These are phyloP conservation scores for Rhinoderma darwinii DNA, from an alignment of 2,113 vertebrate species.

Conservation along the genomic window DNA sequence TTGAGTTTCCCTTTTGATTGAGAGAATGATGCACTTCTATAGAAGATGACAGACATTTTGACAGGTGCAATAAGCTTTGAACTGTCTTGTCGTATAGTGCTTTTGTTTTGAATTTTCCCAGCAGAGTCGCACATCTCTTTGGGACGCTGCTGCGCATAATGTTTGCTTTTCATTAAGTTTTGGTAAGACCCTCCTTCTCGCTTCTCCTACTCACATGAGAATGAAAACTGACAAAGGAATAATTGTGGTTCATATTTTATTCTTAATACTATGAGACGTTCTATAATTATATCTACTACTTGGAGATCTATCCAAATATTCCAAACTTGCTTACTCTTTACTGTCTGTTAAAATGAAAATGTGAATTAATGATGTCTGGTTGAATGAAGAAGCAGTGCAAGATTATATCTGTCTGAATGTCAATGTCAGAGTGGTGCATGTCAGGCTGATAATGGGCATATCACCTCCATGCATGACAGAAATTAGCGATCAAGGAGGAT, in stretches of 20 bases:
- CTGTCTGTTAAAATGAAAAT: neutral
- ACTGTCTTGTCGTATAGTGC: conserved; percentile 89
- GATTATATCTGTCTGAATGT: neutral
- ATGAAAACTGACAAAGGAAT: neutral
- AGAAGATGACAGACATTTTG: conserved; percentile 86
- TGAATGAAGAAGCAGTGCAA: neutral
- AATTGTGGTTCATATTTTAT: neutral
- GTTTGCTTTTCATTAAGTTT: conserved; percentile 77
- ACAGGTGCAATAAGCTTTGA: conserved; percentile 96
- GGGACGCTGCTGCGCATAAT: conserved; percentile 77
- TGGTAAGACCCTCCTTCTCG: conserved; percentile 70
- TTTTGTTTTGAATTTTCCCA: conserved; percentile 85
- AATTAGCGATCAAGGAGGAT: neutral
- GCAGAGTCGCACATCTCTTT: conserved; percentile 76
- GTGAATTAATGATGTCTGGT: neutral
- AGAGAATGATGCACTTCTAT: conserved; percentile 77
- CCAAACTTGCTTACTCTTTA: neutral
- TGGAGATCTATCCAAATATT: neutral
- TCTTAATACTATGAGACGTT: neutral
- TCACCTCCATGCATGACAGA: neutral
- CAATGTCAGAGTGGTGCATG: neutral
- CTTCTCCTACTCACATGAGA: conserved; percentile 64
- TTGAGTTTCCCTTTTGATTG: conserved; percentile 78
- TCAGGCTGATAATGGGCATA: neutral
- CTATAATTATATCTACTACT: neutral